Conservation (phyloP, 2,888 invertebrate genomes). For the Nomada ferruginata region DNA sequence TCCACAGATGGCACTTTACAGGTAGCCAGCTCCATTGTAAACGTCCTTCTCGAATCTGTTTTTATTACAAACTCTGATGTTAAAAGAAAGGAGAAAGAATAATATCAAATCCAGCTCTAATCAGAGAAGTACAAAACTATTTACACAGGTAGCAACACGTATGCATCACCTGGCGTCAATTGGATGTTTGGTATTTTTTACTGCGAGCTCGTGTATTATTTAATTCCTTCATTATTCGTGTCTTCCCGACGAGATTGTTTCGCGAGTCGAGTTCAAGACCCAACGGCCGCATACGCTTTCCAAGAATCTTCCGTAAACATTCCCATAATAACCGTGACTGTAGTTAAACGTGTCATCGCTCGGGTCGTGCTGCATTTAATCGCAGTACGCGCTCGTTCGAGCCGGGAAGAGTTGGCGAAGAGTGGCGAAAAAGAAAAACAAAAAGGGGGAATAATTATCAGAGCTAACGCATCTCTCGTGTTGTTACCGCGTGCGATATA, state of each 20-base stretch:
- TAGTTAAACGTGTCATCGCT: slow-evolving; percentile 41
- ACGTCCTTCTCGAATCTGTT: slow-evolving; percentile 1
- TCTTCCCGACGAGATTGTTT: neutral
- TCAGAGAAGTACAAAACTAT: no score
- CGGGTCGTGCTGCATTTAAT: slow-evolving; percentile 37
- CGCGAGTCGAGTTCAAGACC: slow-evolving; percentile 40
- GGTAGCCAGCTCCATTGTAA: slow-evolving; percentile 5
- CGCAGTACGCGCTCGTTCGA: slow-evolving; percentile 4
- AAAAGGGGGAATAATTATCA: slow-evolving; percentile 27
- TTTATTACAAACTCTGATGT: no score
- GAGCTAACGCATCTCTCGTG: slow-evolving; percentile 42
- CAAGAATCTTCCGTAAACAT: slow-evolving; percentile 60
- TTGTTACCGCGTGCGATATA: slow-evolving; percentile 24
- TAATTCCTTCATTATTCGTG: neutral
- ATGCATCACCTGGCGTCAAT: neutral
- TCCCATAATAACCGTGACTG: slow-evolving; percentile 54
- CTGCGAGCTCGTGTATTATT: neutral
- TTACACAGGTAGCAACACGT: no score
- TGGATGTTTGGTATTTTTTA: neutral
- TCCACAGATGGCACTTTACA: slow-evolving; percentile 39
- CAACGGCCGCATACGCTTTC: slow-evolving; percentile 33
- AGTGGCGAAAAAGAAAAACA: slow-evolving; percentile 4
- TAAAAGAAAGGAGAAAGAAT: no score
- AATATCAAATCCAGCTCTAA: no score
- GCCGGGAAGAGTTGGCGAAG: neutral